A percentile compares a stretch with the other conserved stretches of the same genome.
Conservation (phyloP, 64 coral and sea anemone species). For the Stichodactyla mertensii region DNA sequence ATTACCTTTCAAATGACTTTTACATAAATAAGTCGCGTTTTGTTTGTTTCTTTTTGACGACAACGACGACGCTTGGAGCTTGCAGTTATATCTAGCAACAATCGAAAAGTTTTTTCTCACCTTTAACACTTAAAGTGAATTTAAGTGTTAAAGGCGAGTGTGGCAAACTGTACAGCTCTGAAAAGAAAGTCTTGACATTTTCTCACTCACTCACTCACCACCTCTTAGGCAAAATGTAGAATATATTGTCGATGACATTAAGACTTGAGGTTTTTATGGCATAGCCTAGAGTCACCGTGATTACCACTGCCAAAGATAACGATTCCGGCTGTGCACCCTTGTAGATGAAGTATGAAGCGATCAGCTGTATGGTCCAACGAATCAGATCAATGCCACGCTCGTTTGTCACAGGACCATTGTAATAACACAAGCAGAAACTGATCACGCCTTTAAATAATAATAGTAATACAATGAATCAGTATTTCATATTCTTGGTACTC, state of each 20-base stretch:
- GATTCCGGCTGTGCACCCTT: conserved; percentile 63
- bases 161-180: neutral
- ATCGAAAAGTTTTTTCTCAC: no score
- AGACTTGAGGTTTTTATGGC: conserved; percentile 24
- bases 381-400: conserved; percentile 74
- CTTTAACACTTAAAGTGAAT: no score
- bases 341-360: conserved; percentile 56
- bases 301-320: conserved; percentile 55
- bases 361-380: conserved; percentile 68
- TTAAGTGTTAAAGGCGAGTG: no score
- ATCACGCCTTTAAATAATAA: conserved; percentile 39
- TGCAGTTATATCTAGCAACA: no score
- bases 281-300: conserved; percentile 34
- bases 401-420: conserved; percentile 73
- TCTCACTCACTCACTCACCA: neutral
- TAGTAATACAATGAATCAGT: neutral
- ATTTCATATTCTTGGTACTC: no score
- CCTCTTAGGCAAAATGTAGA: conserved; percentile 13
- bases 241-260: conserved; percentile 19
- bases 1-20: no score
- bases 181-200: neutral
- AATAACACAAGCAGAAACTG: conserved; percentile 85
- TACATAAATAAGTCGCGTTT: no score
- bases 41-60: no score
- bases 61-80: no score